phyloP scores from a whole-genome alignment of 2,113 vertebrate species.

The human (Homo sapiens) region DNA sequence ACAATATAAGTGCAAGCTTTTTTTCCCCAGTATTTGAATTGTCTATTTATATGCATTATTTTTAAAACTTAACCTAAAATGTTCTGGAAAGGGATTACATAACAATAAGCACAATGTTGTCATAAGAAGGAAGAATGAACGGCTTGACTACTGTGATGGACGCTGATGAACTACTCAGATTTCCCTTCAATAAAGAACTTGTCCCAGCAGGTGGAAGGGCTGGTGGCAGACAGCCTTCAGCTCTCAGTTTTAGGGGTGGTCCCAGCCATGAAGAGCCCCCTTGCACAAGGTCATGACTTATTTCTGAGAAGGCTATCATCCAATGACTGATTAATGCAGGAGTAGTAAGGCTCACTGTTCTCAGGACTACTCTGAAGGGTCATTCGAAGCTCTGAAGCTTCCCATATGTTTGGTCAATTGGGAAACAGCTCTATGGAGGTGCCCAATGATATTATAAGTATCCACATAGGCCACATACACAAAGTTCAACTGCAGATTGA shows the following conservation, averaged over 20 bases:
- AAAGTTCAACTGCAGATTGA: not conserved
- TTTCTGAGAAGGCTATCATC: not conserved
- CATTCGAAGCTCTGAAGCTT: not conserved
- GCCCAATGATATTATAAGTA: not conserved
- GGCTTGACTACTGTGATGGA: not conserved
- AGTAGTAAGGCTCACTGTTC: not conserved
- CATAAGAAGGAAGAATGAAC: not conserved
- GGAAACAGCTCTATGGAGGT: not conserved
- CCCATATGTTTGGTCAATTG: not conserved
- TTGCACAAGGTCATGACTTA: not conserved
- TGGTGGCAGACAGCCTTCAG: not conserved
- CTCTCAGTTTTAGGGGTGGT: not conserved
- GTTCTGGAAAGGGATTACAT: slow-evolving; percentile 36
- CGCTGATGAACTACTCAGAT: not conserved
- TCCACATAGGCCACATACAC: not conserved
- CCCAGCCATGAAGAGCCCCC: not conserved
- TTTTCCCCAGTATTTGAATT: slow-evolving; percentile 16
- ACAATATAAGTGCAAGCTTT: not conserved
- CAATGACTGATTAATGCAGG: not conserved
- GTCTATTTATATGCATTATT: not conserved
- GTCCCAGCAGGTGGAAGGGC: not conserved
- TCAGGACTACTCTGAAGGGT: not conserved
- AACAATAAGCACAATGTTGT: not conserved
- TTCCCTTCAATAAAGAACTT: not conserved
- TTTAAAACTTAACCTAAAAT: not conserved